Conservation (phyloP, 2,888 invertebrate species). For the Lasioglossum malachurum region DNA sequence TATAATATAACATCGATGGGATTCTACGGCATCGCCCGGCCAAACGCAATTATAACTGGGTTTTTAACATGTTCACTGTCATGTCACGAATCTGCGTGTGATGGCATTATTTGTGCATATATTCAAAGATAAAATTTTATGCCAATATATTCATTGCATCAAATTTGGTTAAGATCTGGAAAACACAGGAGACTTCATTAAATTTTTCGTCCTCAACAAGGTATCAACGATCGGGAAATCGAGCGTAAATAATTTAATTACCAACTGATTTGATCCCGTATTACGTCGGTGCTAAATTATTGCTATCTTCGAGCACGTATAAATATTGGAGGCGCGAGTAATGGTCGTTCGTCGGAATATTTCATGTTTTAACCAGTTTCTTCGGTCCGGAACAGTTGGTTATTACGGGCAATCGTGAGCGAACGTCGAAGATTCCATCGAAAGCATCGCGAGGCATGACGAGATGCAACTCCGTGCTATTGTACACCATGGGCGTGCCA, state of each 20-base stretch:
- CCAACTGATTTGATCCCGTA: background rate
- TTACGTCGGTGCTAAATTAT: background rate
- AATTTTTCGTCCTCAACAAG: background rate
- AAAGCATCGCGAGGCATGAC: background rate
- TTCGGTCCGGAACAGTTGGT: background rate
- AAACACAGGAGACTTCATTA: background rate
- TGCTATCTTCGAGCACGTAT: background rate
- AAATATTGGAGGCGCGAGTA: background rate
- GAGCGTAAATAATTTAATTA: background rate
- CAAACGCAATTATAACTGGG: background rate
- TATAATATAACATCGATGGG: background rate
- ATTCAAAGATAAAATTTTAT: background rate
- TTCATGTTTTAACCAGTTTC: background rate
- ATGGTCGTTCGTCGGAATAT: background rate
- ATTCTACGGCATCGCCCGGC: background rate
- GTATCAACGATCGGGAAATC: background rate
- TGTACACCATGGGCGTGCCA: constrained; percentile 53
- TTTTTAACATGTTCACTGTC: background rate
- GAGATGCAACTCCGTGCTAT: constrained; percentile 41
- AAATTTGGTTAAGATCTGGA: background rate
- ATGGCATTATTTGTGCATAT: background rate
- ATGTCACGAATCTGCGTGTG: background rate
- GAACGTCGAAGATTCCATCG: constrained; percentile 34
- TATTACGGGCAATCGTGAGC: constrained; percentile 1
- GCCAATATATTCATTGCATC: background rate